Evolutionary conservation across 2,113 vertebrate species (phyloP).

Genomic region (Podilymbus podiceps): DNA sequence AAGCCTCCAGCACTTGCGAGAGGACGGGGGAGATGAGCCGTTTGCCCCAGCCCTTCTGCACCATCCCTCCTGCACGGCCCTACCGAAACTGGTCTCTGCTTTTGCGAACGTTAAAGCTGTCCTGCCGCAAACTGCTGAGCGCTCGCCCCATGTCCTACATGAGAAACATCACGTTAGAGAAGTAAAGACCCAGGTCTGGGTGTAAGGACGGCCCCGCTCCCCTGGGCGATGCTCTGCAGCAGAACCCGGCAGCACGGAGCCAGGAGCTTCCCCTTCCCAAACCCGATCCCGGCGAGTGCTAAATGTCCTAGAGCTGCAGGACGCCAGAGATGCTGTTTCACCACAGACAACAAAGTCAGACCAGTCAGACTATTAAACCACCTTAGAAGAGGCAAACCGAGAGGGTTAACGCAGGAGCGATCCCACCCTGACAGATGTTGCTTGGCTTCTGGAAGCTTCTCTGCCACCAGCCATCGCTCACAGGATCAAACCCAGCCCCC

Average conservation of each 20-base stretch:
- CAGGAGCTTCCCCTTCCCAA: not conserved
- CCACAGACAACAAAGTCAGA: not conserved
- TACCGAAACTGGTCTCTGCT: not conserved
- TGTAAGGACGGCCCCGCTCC: not conserved
- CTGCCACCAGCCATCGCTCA: not conserved
- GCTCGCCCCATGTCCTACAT: rapidly evolving
- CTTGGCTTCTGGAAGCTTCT: not conserved
- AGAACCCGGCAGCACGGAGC: not conserved
- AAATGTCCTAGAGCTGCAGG: not conserved
- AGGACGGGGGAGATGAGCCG: rapidly evolving
- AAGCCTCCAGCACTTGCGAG: not conserved
- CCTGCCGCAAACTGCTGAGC: not conserved
- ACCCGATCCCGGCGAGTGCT: too few species aligned
- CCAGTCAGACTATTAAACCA: not conserved
- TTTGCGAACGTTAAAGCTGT: rapidly evolving
- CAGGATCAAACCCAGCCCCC: not conserved
- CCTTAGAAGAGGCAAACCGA: not conserved
- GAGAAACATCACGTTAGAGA: not conserved
- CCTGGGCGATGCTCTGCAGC: not conserved
- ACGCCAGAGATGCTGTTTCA: not conserved
- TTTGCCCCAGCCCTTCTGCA: too few species aligned
- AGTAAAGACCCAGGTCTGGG: not conserved
- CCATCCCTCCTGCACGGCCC: not conserved
- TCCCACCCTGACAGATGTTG: not conserved
- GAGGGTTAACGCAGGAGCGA: not conserved